Evolutionary conservation across 2,888 invertebrate species (phyloP), one percentile per base, ranked within the genome.

Genomic region (Ichneumoninae sp.): DNA sequence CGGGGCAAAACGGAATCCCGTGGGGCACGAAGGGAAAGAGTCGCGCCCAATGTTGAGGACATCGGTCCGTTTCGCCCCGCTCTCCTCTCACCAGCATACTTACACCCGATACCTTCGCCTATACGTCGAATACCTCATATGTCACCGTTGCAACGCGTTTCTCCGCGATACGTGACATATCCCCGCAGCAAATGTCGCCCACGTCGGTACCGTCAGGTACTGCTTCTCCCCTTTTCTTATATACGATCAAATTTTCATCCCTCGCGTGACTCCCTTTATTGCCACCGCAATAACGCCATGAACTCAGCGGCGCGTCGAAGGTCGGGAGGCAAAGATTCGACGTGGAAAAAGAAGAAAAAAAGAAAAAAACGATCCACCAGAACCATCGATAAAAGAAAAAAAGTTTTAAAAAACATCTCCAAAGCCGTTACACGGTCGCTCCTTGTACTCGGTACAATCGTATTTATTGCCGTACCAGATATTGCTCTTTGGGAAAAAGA

Each of bases 121-220:
- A n/a, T 63, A 63, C 33, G 30, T 33, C 63, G 16, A 63, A 63
- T 63, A 50, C 44, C 68, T 69, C 33, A 69, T 60, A 63, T 70
- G 63, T 81, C 69, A 70, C 63, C 22, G 26, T 60, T 63, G 75
- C 22, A 65, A 75, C 63, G 75, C 22, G 60, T 70, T 16, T 75
- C 57, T 22, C 19, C 22, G 36, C 26, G 63, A n/a, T 19, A 36
- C 16, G 50, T 10, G 33, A 57, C 54, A 52, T 22, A 57, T 60
- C 63, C 69, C 3, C 50, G 50, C 47, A 13, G 60, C 50, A 22
- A 65, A 44, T 16, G 33, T 70, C 76, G 26, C 40, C 52, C 30
- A 52, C 54, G 44, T 76, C 65, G 22, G 81, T 76, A 71, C 81
- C 71, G 65, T 16, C 76, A 57, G 70, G 54, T 76, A 81, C 70